phyloP scores from a whole-genome alignment of 2,113 vertebrate species.

The Rana temporaria region DNA sequence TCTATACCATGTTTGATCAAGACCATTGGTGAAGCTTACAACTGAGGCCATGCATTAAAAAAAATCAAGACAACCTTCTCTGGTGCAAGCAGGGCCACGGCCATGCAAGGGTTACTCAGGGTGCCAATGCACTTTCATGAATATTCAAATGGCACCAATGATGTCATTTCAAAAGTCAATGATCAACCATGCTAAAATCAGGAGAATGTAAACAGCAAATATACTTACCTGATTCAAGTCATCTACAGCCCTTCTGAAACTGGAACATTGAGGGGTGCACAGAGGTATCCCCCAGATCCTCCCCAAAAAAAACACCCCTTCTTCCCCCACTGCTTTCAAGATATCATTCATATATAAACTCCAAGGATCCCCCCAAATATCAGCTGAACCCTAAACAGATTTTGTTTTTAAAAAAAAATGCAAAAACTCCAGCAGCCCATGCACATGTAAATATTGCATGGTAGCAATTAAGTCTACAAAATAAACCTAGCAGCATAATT shows the following conservation, averaged over 20 bases:
- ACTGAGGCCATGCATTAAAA: too few species aligned
- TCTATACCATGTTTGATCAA: too few species aligned
- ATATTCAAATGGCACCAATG: slow-evolving; percentile 44
- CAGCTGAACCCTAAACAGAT: background rate
- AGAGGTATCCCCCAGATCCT: background rate
- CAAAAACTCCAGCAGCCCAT: background rate
- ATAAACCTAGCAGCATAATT: background rate
- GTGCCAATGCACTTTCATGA: slow-evolving; percentile 43
- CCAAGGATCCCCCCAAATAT: background rate
- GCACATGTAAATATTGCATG: background rate
- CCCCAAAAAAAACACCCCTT: background rate
- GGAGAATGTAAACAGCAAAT: slow-evolving; percentile 22
- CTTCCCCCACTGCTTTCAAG: background rate
- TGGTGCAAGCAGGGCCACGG: background rate
- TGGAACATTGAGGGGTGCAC: background rate
- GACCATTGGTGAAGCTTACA: too few species aligned
- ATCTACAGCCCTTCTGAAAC: background rate
- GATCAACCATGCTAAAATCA: slow-evolving; percentile 45
- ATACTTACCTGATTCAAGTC: slow-evolving; percentile 42
- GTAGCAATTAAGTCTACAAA: background rate
- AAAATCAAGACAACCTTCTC: too few species aligned
- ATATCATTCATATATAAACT: background rate
- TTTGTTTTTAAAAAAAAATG: background rate
- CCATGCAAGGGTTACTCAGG: slow-evolving; percentile 24
- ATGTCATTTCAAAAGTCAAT: slow-evolving; percentile 42